A percentile compares a stretch with the other conserved stretches of the same genome.
Evolutionary conservation across 2,888 invertebrate genomes (phyloP).

Genomic region (Alloplasta piceator): DNA sequence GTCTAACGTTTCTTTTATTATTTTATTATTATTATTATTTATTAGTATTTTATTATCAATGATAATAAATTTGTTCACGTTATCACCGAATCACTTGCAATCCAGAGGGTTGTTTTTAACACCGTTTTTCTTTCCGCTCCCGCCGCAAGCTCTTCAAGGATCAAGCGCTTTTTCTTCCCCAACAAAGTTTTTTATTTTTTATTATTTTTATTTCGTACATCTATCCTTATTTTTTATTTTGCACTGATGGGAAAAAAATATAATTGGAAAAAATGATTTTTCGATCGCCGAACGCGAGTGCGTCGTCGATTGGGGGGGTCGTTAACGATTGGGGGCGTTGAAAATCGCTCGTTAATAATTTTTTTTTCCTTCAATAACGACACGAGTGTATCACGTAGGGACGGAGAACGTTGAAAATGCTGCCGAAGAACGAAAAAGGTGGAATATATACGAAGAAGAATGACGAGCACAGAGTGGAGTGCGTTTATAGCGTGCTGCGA

Average conservation of each 20-base stretch:
- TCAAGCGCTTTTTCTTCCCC: neutral
- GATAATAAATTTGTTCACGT: neutral
- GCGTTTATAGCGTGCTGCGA: slow-evolving; percentile 79
- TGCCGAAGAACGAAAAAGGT: slow-evolving; percentile 19
- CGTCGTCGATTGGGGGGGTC: neutral
- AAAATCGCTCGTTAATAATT: no score
- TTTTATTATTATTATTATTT: no score
- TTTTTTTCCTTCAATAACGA: neutral
- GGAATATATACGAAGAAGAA: slow-evolving; percentile 38
- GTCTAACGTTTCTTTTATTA: neutral
- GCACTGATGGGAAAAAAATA: no score
- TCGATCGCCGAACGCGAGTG: no score
- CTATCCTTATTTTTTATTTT: neutral
- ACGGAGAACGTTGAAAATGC: neutral
- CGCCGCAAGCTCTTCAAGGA: neutral
- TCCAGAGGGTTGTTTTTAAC: neutral
- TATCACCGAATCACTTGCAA: slow-evolving; percentile 11
- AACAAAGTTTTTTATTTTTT: neutral
- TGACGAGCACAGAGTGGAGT: slow-evolving; percentile 58
- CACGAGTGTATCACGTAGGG: neutral
- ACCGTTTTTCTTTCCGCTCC: slow-evolving; percentile 20
- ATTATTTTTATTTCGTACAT: neutral
- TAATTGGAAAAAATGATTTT: no score
- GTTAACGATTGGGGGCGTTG: neutral
- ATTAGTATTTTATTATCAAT: no score